Evolutionary conservation across 2,888 invertebrate species (phyloP).

Genomic region (Pandemis corylana): DNA sequence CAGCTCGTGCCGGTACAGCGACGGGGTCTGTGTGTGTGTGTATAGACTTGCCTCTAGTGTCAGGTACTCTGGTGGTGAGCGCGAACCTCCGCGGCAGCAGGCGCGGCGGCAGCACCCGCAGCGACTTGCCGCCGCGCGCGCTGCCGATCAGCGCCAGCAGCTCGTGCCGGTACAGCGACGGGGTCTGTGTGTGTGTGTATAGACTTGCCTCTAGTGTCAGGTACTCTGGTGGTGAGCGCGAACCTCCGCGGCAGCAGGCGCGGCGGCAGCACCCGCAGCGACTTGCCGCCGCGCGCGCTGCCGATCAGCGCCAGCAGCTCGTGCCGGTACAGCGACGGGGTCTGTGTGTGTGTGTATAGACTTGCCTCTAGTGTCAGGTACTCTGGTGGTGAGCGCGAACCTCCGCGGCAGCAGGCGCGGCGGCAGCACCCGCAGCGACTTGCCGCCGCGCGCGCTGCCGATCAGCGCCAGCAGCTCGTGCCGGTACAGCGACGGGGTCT

Average conservation of each 20-base stretch:
- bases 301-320: constrained; percentile 95
- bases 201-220: constrained; percentile 92
- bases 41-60: constrained; percentile 90
- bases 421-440: constrained; percentile 96
- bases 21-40: too few relatives aligned
- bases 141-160: constrained; percentile 93
- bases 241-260: constrained; percentile 96
- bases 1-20: constrained; percentile 97
- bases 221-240: constrained; percentile 95
- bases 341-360: too few relatives aligned
- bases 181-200: too few relatives aligned
- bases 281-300: constrained; percentile 94
- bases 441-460: constrained; percentile 92
- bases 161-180: constrained; percentile 98
- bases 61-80: constrained; percentile 96
- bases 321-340: constrained; percentile 97
- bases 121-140: constrained; percentile 93
- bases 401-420: constrained; percentile 97
- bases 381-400: constrained; percentile 95
- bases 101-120: constrained; percentile 97
- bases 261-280: constrained; percentile 97
- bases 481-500: constrained; percentile 97
- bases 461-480: constrained; percentile 96
- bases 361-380: constrained; percentile 95
- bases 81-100: constrained; percentile 97